These are phyloP conservation scores for Dermatophagoides farinae DNA, from an alignment of 1,140 invertebrate species.

Conservation along the genomic window DNA sequence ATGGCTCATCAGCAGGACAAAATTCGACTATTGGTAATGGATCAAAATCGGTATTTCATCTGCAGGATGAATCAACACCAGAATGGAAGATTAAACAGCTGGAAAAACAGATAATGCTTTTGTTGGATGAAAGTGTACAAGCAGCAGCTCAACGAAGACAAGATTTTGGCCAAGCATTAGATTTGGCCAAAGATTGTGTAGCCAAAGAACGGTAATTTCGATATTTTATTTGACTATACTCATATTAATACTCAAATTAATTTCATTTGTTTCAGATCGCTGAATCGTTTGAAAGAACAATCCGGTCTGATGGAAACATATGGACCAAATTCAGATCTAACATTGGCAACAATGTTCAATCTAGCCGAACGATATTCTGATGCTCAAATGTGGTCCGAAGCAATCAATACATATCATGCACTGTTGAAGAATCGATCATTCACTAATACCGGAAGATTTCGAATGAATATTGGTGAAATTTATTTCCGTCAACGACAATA, in stretches of 20 bases:
- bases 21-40: too few relatives aligned
- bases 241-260: too few relatives aligned
- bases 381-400: slow-evolving; percentile 86
- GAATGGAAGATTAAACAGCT: slow-evolving; percentile 62
- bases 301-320: slow-evolving; percentile 9
- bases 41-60: slow-evolving; percentile 16
- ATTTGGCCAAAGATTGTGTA: slow-evolving; percentile 88
- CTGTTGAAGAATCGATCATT: slow-evolving; percentile 67
- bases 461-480: slow-evolving; percentile 96
- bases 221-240: too few relatives aligned
- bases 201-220: slow-evolving; percentile 48
- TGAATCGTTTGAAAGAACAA: slow-evolving; percentile 78
- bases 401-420: slow-evolving; percentile 78
- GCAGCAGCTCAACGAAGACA: slow-evolving; percentile 39
- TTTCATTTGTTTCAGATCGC: slow-evolving; percentile 25
- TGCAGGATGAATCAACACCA: slow-evolving; percentile 33
- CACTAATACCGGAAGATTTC: slow-evolving; percentile 61
- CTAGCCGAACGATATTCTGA: slow-evolving; percentile 74
- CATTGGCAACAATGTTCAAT: slow-evolving; percentile 45
- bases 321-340: slow-evolving; percentile 16
- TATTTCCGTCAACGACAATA: slow-evolving; percentile 85
- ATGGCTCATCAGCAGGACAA: slow-evolving; percentile 28
- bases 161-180: slow-evolving; percentile 36
- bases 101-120: slow-evolving; percentile 54
- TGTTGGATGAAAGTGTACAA: slow-evolving; percentile 64